A percentile compares a stretch with the other conserved stretches of the same genome.
Evolutionary conservation across 1,140 invertebrate genomes (phyloP).

Genomic region (Bombus polaris): DNA sequence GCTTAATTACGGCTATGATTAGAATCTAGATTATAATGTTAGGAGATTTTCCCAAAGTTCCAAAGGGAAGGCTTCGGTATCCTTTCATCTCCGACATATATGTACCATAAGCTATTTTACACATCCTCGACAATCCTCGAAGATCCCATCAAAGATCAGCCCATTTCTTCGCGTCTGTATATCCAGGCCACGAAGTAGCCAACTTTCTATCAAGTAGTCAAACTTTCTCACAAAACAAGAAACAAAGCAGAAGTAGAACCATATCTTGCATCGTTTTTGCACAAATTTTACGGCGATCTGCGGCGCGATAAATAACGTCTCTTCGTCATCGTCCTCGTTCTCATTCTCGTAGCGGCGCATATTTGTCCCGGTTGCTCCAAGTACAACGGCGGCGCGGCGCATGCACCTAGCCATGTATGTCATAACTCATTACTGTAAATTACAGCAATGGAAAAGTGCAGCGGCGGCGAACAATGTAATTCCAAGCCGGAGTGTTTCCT

Average conservation of each 20-base stretch:
- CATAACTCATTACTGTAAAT: constrained; percentile 29
- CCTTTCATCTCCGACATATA: not conserved
- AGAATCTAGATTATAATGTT: no score
- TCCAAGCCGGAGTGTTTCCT: not conserved
- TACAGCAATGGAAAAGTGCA: constrained; percentile 24
- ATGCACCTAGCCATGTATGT: no score
- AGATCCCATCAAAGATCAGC: not conserved
- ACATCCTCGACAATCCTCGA: not conserved
- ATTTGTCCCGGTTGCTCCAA: not conserved
- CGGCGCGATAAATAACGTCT: not conserved
- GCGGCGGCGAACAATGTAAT: constrained; percentile 23
- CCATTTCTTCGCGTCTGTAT: no score
- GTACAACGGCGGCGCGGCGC: not conserved
- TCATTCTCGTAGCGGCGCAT: not conserved
- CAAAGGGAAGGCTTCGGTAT: no score
- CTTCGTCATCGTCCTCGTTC: not conserved
- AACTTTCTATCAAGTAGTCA: not conserved
- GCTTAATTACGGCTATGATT: no score
- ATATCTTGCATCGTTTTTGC: not conserved
- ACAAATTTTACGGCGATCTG: not conserved
- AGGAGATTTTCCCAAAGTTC: no score
- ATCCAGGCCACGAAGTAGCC: no score
- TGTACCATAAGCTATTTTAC: not conserved
- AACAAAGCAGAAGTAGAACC: not conserved
- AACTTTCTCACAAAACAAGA: not conserved